Percentiles rank a stretch among this genome's conserved stretches.
Evolutionary conservation across 2,888 invertebrate species (phyloP).

Genomic region (Apomyelois bistriatella): DNA sequence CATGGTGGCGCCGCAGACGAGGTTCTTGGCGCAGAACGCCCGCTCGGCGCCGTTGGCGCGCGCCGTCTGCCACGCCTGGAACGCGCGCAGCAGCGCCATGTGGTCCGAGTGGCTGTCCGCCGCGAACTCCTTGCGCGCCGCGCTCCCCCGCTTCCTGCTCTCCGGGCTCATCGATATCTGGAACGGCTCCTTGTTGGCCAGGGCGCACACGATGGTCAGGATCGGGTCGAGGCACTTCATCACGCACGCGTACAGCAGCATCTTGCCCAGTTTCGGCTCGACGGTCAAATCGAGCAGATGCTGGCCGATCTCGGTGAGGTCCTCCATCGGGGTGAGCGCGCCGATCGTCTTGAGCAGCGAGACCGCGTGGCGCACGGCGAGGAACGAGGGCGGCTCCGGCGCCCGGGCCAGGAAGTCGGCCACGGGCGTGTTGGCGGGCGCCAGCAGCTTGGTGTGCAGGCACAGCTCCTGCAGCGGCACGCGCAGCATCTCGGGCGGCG

Average conservation of each 20-base stretch:
- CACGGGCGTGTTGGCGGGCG: constrained; percentile 86
- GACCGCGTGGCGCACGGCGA: constrained; percentile 87
- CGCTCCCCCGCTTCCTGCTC: constrained; percentile 81
- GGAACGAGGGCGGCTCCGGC: constrained; percentile 90
- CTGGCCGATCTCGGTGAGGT: constrained; percentile 91
- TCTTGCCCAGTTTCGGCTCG: constrained; percentile 95
- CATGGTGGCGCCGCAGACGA: constrained; percentile 90
- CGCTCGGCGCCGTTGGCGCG: constrained; percentile 82
- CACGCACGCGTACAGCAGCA: constrained; percentile 92
- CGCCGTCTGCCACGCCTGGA: constrained; percentile 85
- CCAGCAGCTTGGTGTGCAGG: constrained; percentile 91
- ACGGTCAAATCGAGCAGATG: constrained; percentile 95
- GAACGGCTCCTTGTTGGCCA: constrained; percentile 90
- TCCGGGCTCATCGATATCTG: constrained; percentile 86
- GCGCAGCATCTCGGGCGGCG: constrained; percentile 92
- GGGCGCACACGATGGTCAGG: constrained; percentile 91
- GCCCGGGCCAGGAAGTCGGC: constrained; percentile 91
- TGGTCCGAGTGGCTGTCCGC: constrained; percentile 93
- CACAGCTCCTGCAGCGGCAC: constrained; percentile 95
- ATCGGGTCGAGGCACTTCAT: constrained; percentile 96
- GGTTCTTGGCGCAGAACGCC: constrained; percentile 87
- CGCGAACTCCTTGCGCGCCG: constrained; percentile 84
- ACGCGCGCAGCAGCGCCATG: constrained; percentile 89
- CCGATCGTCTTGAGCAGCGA: constrained; percentile 87
- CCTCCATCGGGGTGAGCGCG: constrained; percentile 91